phyloP scores from a whole-genome alignment of 2,797 vertebrate genomes.

The Centropyge bicolor region DNA sequence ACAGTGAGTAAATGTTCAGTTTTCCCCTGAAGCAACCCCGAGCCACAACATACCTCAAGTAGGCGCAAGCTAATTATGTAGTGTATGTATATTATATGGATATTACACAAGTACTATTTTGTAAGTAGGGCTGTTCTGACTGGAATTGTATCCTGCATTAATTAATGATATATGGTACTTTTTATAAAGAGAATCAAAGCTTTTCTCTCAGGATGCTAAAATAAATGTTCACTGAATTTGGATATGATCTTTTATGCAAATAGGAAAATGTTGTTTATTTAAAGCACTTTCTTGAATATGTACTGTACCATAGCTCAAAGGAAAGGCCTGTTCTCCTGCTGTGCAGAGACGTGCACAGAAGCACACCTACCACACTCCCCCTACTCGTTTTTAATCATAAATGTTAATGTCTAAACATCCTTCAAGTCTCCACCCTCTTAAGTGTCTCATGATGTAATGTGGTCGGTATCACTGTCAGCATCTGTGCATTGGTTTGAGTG shows the following conservation, averaged over 20 bases:
- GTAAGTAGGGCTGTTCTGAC: conserved; percentile 12
- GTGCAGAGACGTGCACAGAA: conserved; percentile 23
- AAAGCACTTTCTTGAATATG: conserved; percentile 45
- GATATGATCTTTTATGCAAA: conserved; percentile 47
- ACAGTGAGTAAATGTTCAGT: conserved; percentile 38
- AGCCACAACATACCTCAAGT: conserved; percentile 20
- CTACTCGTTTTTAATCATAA: conserved; percentile 16
- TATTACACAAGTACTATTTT: conserved; percentile 33
- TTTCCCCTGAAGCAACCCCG: conserved; percentile 14
- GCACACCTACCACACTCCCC: conserved; percentile 10
- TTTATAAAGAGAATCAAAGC: conserved; percentile 23
- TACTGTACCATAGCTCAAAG: conserved; percentile 34
- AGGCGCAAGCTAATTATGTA: conserved; percentile 30
- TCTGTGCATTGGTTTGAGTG: conserved; percentile 60
- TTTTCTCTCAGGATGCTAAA: conserved; percentile 27
- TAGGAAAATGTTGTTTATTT: conserved; percentile 32
- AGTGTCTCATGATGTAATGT: conserved; percentile 42
- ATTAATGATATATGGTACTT: conserved; percentile 19
- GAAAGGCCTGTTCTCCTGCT: conserved; percentile 32
- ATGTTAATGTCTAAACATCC: conserved; percentile 17
- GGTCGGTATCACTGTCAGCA: conserved; percentile 43
- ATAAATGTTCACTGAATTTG: conserved; percentile 9
- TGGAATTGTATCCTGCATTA: conserved; percentile 4
- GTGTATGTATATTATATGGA: conserved; percentile 33
- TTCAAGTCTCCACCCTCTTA: conserved; percentile 21